Conservation (phyloP, 2,888 invertebrate species). For the Altica lythri region DNA sequence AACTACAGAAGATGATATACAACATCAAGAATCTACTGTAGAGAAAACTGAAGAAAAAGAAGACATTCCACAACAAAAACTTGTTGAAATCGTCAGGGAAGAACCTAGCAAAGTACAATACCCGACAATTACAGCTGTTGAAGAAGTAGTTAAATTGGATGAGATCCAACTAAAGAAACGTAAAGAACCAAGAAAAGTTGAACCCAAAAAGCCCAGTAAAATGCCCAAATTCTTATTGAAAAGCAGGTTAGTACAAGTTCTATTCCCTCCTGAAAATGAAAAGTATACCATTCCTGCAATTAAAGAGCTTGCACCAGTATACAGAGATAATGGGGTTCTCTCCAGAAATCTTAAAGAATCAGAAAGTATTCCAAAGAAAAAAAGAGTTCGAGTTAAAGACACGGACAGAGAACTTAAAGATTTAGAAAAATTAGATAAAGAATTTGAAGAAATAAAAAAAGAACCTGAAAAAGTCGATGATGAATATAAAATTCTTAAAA, state of each 20-base stretch:
- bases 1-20: conserved; percentile 17
- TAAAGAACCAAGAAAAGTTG: conserved; percentile 50
- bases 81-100: conserved; percentile 28
- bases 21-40: conserved; percentile 30
- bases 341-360: conserved; percentile 61
- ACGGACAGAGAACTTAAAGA: conserved; percentile 52
- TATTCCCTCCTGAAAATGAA: conserved; percentile 57
- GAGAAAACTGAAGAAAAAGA: conserved; percentile 48
- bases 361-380: conserved; percentile 55
- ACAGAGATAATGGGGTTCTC: conserved; percentile 57
- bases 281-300: conserved; percentile 50
- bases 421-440: conserved; percentile 57
- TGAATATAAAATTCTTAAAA: conserved; percentile 51
- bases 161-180: conserved; percentile 61
- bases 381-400: conserved; percentile 55
- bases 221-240: conserved; percentile 58
- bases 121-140: conserved; percentile 50
- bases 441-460: conserved; percentile 53
- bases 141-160: conserved; percentile 58
- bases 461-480: conserved; percentile 55
- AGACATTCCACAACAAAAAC: conserved; percentile 21
- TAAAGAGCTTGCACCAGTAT: conserved; percentile 53
- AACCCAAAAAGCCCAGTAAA: conserved; percentile 48
- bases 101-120: conserved; percentile 50
- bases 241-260: conserved; percentile 56